Base-by-base conservation (phyloP, 1,140 invertebrate genomes). In the Zaprionus lachaisei region DNA sequence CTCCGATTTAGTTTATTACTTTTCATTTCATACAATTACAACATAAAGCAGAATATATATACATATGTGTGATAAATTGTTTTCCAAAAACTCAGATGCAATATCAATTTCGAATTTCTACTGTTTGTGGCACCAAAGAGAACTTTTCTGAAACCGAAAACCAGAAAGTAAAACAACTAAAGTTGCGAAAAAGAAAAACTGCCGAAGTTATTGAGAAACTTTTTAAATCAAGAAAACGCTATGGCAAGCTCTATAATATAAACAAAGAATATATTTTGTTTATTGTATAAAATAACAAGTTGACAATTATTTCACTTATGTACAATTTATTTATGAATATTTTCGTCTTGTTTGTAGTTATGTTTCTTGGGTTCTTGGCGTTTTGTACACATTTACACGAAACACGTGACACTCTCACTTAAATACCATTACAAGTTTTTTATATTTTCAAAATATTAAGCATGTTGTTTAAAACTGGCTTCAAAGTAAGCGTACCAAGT, bases 61-160 rank as follows among this genome's bases (percentile, higher is more conserved):
- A 80, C 81, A 72, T 71, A 72, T 73, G 28, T 49, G 71, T 65
- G 17, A 71, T 28, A 68, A 67, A 73, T 68, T 85, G 41, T 64
- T 85, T 81, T 81, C 44, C 71, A 72, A 84, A 68, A 62, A 31
- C 44, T 56, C 51, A 65, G 67, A 79, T 56, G 24, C 15, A 38
- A 73, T 77, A 54, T 79, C 84, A 79, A 89, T 84, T 85, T 89
- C 24, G 69, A 84, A 89, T 87, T 91, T 92, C 71, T 84, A 91
- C 87, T 85, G 93, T 94, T 94, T 94, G 94, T 94, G 94, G 94
- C 94, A 94, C 93, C 93, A 93, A 94, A 94, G 94, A 94, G 94
- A 94, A 95, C 94, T 95, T 95, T 95, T 95, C 94, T 95, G 94
- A 95, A 95, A 95, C 94, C 92, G 82, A 92, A 81, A 77, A 71